Evolutionary conservation across 1,140 invertebrate genomes (phyloP), one percentile per base, ranked within the genome.

Genomic region (Harlomillsia oculata): DNA sequence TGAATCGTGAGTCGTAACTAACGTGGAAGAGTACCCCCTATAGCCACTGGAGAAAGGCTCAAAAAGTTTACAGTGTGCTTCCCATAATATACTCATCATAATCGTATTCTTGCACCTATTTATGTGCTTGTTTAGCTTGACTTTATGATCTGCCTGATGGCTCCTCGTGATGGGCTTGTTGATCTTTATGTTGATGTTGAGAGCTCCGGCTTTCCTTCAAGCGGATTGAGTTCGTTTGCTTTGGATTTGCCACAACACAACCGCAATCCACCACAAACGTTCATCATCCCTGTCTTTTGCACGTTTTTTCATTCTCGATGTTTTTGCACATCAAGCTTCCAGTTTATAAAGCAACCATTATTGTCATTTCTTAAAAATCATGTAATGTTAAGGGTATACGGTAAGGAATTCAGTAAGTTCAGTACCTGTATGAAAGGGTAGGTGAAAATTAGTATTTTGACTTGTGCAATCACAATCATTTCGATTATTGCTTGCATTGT

Each of bases 91-190:
- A 51, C 30, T 37, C 37, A 56, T 56, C 53, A 56, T 56, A 56
- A 56, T 56, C 53, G 44, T 56, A 56, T 56, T 56, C 53, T 56
- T 56, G 28, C 53, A 56, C 53, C 53, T 56, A 56, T 56, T 56
- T 53, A 56, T 56, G 54, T 56, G 54, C 54, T 56, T 56, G 54
- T 56, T 56, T 56, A 56, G 29, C 46, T n/a, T 50, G 53, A 50
- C 45, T 56, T 56, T 56, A 56, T 50, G 54, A 56, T 46, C 53
- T 54, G 30, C 36, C 54, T 43, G 34, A 50, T 34, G 39, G 40
- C 36, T 49, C 23, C 46, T 55, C 44, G 32, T 55, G 43, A 46
- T 34, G 43, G 32, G 30, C 16, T 32, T 34, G 23, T 34, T 55
- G 32, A 50, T 46, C 28, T 55, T 45, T 55, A 41, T 53, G 40